Base-by-base conservation (phyloP, 2,888 invertebrate species). In the Syrphus vitripennis region DNA sequence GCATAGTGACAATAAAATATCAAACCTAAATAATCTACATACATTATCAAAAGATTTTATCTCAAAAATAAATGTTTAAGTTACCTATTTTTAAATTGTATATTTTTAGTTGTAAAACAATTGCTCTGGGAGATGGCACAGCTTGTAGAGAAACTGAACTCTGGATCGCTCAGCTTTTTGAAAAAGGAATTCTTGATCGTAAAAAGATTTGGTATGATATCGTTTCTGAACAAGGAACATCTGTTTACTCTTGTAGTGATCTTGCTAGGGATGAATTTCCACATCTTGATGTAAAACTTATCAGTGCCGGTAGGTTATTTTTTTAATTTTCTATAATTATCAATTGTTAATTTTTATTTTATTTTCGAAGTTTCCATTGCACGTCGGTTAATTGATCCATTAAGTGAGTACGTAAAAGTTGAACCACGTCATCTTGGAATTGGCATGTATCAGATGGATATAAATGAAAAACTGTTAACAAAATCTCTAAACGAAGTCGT, bases 361-460 rank as follows among this genome's bases (percentile, higher is more conserved):
- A 1, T 7, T 21, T 45, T 77, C 87, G 92, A 93, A 89, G 94
- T 96, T 63, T 97, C 97, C 0, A 96, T 98, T 87, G 98, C 98
- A 0, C 94, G 98, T 89, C 94, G 98, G 89, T 93, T 98, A 0
- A 95, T 97, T 90, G 98, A 98, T 93, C 98, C 98, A 0, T 93
- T 98, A 77, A 96, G 96, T 50, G 98, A 98, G 92, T 94, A 97
- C 81, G 97, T 98, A 0, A 98, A 98, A 93, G 96, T 98, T 10
- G 98, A 98, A 83, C 98, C 98, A 0, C 96, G 96, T 89, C 97
- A 98, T 93, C 93, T 98, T 82, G 98, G 98, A 0, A 96, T 98
- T 5, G 98, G 98, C 14, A 96, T 98, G 95, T 98, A 98, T 91
- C 97, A 98, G 92, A 98, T 98, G 90, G 98, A 98, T 90, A 93